Base-by-base conservation (phyloP, 1,140 invertebrate species). In the Achatina immaculata region DNA sequence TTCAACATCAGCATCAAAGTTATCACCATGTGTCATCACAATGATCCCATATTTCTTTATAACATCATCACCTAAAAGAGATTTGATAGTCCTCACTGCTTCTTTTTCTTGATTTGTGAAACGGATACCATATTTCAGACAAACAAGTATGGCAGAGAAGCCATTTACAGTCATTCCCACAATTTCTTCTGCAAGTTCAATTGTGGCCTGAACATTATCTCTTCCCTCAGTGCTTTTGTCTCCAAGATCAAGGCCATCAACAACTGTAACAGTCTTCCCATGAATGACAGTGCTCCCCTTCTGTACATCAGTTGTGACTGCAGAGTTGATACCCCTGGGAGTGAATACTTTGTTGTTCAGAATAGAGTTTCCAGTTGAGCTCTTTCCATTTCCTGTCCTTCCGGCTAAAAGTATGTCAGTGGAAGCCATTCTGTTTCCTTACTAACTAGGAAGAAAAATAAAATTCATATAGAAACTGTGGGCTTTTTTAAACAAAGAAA, bases 91-190 rank as follows among this genome's bases (percentile, higher is more conserved):
- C 14, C 19, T 40, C 24, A 38, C 16, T 21, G 74, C 38, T 36
- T 40, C 14, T 40, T 40, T 62, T 40, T 77, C 31, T 16, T 55
- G 51, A 43, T 68, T 38, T 34, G 31, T 69, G 45, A 48, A 45
- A 48, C 14, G 74, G 87, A 87, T 83, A 88, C 89, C 38, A 86
- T 85, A 87, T 88, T 89, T 42, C 85, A 80, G 7, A 89, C 74
- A 16, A 84, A 83, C 58, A 83, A 83, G 0, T 4, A 62, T 3
- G 14, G 68, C 68, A 28, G 36, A 40, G 38, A 40, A 69, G n/a
- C 68, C 68, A n/a, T 42, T 43, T 1, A 28, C 24, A 16, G 36
- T 34, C 36, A 19, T 40, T 69, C n/a, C n/a, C 28, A 62, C n/a
- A 34, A 28, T 28, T 62, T 31, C 31, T 28, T 62, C 58, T 34